Evolutionary conservation across 2,797 vertebrate genomes (phyloP), one percentile per base, ranked within the genome.

Genomic region (Sebastes hopkinsi): DNA sequence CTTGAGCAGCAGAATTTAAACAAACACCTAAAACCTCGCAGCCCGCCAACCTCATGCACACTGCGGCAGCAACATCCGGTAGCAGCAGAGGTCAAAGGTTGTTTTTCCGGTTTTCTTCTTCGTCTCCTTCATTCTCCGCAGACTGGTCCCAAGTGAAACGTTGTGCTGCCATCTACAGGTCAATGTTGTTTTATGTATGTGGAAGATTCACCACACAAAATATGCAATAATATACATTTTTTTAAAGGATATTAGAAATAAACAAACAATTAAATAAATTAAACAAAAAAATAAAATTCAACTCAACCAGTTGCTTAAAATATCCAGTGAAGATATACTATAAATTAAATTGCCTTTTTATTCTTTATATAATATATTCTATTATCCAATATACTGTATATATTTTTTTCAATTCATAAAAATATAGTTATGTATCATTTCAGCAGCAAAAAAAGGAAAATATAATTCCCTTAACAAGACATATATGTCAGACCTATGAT

Each of bases 41-140:
- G 87, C 94, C 92, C 94, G 93, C 95, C 94, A 94, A 94, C 92
- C 95, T 94, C 94, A 94, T 93, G 93, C 86, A 80, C 81, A 61
- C 50, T 3, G n/a, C 20, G 10, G 46, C 46, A 1, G 46, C 46
- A 54, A 22, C 50, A 54, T 54, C 50, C 46, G 46, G 16, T 22
- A 22, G 50, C 36, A 27, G 13, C 27, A 2, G 73, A 73, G 67
- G 29, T 79, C 59, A 81, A 76, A 60, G 67, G 58, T 83, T 75
- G 67, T 6, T 3, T n/a, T 89, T 93, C 92, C 93, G 88, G 89
- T n/a, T 12, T 72, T 88, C 90, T 92, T 92, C 87, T 89, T 91
- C 68, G 46, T 58, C 5, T 38, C 0, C 46, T 73, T 7, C 2
- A 29, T 65, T 78, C 65, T 12, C 14, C 0, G 42, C 34, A 54